Conservation (phyloP, 2,888 invertebrate genomes). For the Perizoma flavofasciatum region DNA sequence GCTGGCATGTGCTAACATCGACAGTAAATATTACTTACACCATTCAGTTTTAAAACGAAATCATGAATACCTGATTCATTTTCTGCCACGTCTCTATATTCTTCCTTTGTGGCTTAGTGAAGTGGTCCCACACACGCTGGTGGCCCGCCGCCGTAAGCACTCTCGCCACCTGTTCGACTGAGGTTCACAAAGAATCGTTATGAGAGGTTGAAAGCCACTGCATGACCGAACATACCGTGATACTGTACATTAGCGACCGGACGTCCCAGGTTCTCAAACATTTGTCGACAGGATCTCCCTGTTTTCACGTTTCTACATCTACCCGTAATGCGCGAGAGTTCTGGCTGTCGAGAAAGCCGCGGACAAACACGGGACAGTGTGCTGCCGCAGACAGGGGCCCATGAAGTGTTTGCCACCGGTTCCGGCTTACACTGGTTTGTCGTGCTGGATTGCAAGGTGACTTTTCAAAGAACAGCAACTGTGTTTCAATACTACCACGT, state of each 20-base stretch:
- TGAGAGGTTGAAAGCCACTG: conserved; percentile 56
- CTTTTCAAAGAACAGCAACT: not conserved
- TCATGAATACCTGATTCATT: conserved; percentile 91
- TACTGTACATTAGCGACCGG: conserved; percentile 55
- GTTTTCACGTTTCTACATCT: conserved; percentile 45
- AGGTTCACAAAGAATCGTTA: conserved; percentile 78
- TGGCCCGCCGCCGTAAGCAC: conserved; percentile 97
- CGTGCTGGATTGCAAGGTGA: conserved; percentile 7
- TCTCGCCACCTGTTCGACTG: conserved; percentile 99
- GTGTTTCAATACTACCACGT: not conserved
- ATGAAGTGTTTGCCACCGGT: conserved; percentile 30
- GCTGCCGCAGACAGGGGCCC: conserved; percentile 37
- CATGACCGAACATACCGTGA: conserved; percentile 71
- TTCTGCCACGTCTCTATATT: conserved; percentile 99
- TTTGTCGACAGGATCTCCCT: conserved; percentile 39
- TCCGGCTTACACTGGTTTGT: conserved; percentile 23
- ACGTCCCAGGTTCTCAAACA: conserved; percentile 53
- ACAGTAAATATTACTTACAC: conserved; percentile 11
- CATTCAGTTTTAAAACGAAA: conserved; percentile 29
- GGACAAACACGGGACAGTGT: conserved; percentile 22
- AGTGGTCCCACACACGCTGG: conserved; percentile 99
- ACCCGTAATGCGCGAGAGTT: conserved; percentile 47
- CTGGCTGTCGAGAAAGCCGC: conserved; percentile 29
- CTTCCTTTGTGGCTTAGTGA: conserved; percentile 99
- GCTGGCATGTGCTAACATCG: conserved; percentile 16